Conservation (phyloP, 2,797 vertebrate genomes). For the Harpagifer antarcticus region DNA sequence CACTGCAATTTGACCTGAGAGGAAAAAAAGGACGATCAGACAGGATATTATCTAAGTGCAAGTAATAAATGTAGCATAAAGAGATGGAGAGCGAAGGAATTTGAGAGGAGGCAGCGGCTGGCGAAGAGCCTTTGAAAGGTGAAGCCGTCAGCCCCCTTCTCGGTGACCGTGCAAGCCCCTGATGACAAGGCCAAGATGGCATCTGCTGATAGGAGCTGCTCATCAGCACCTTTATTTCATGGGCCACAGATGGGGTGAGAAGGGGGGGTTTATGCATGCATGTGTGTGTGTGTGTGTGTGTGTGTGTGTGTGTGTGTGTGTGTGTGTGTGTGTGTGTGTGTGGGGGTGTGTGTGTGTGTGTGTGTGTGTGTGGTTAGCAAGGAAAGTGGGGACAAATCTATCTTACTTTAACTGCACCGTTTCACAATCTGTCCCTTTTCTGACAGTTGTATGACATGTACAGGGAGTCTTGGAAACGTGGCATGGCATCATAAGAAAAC, state of each 20-base stretch:
- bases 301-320: constrained; percentile 16
- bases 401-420: neutral
- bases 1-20: constrained; percentile 76
- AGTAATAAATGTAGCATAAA: constrained; percentile 84
- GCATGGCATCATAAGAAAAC: constrained; percentile 5
- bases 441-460: neutral
- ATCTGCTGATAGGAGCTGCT: constrained; percentile 82
- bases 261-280: neutral
- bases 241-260: constrained; percentile 57
- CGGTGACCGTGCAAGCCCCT: constrained; percentile 75
- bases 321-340: constrained; percentile 8
- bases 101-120: constrained; percentile 65
- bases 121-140: constrained; percentile 79
- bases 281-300: constrained; percentile 23
- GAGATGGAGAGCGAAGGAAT: constrained; percentile 77
- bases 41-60: constrained; percentile 80
- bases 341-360: neutral
- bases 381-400: constrained; percentile 4
- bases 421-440: constrained; percentile 12
- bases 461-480: neutral
- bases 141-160: constrained; percentile 69
- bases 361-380: neutral
- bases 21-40: constrained; percentile 58
- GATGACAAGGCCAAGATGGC: constrained; percentile 85
- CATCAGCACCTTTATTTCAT: constrained; percentile 82